Evolutionary conservation across 2,797 vertebrate species (phyloP).

Genomic region (Odontamblyopus rebecca): DNA sequence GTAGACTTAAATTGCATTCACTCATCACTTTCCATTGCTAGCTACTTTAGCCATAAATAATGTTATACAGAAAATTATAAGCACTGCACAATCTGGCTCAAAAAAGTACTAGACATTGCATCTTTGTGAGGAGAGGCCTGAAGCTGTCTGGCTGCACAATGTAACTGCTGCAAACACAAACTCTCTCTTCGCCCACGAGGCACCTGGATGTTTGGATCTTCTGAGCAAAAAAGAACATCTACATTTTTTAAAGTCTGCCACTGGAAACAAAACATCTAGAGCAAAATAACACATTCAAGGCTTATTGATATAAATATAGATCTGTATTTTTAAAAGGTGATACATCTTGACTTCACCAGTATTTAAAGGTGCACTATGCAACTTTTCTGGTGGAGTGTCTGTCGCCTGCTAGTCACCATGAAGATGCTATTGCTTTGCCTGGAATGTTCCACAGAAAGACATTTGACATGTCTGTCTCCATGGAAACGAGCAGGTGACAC

Average conservation of each 20-base stretch:
- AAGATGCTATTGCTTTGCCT: too few species aligned
- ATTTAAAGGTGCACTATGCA: too few species aligned
- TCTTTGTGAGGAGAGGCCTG: background rate
- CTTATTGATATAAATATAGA: conserved; percentile 1
- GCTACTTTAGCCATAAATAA: too few species aligned
- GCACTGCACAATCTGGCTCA: too few species aligned
- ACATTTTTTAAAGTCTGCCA: conserved; percentile 15
- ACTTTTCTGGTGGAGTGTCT: too few species aligned
- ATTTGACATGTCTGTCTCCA: too few species aligned
- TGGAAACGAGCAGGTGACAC: too few species aligned
- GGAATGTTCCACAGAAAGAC: too few species aligned
- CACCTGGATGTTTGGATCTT: conserved; percentile 15
- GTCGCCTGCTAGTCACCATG: too few species aligned
- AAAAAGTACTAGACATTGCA: background rate
- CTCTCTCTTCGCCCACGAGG: conserved; percentile 10
- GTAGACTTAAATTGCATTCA: too few species aligned
- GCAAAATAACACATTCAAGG: conserved; percentile 12
- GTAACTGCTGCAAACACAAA: conserved; percentile 5
- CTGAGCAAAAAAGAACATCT: background rate
- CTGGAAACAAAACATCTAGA: background rate
- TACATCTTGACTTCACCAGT: background rate
- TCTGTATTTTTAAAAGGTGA: background rate
- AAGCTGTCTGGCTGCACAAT: background rate
- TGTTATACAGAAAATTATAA: too few species aligned
- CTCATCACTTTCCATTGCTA: too few species aligned